A percentile compares a stretch with the other conserved stretches of the same genome.
These are phyloP conservation scores for Sphaerophoria rueppellii DNA, from an alignment of 2,888 invertebrate species.

Conservation along the genomic window DNA sequence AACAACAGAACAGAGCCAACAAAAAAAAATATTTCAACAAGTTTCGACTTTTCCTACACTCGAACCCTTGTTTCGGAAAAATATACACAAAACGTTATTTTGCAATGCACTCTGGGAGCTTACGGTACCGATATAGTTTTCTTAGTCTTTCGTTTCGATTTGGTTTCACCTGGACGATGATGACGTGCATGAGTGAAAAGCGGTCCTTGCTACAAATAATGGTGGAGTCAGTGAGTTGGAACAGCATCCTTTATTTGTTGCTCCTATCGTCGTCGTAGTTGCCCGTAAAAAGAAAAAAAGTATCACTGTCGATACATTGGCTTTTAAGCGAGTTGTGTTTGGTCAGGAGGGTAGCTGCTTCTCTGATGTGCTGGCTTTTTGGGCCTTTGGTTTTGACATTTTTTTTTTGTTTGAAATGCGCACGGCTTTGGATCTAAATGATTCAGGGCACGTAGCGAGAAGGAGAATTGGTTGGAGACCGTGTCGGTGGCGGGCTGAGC, in stretches of 20 bases:
- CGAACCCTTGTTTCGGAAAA: constrained; percentile 10
- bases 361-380: not conserved
- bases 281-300: constrained; percentile 21
- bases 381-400: too few relatives aligned
- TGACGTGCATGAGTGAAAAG: constrained; percentile 66
- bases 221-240: constrained; percentile 52
- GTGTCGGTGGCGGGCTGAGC: constrained; percentile 50
- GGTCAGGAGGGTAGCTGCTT: constrained; percentile 20
- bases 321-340: constrained; percentile 48
- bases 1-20: not conserved
- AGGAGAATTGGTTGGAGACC: constrained; percentile 45
- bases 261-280: constrained; percentile 27
- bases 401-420: not conserved
- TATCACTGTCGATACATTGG: constrained; percentile 55
- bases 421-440: constrained; percentile 40
- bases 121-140: too few relatives aligned
- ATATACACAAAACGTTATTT: constrained; percentile 43
- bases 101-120: constrained; percentile 32
- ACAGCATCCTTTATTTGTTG: constrained; percentile 65
- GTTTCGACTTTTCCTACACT: constrained; percentile 32
- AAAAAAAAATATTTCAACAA: constrained; percentile 55
- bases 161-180: constrained; percentile 64
- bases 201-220: constrained; percentile 35
- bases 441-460: constrained; percentile 63
- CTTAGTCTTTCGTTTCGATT: constrained; percentile 18